A percentile compares a stretch with the other conserved stretches of the same genome.
Evolutionary conservation across 2,113 vertebrate species (phyloP).

Genomic region (Megaleporinus macrocephalus): DNA sequence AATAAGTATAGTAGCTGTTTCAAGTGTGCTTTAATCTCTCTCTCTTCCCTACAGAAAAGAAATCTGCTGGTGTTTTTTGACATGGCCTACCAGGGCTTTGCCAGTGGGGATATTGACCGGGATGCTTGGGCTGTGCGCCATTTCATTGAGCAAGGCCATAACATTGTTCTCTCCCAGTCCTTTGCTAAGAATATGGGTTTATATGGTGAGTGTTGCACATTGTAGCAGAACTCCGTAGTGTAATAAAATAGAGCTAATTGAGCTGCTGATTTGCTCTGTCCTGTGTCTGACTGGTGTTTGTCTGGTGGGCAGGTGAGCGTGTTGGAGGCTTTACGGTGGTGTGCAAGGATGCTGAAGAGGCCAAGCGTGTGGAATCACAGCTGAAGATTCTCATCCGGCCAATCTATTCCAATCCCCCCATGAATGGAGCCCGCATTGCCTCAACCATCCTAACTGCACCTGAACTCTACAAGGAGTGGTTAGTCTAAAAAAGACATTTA

Average conservation of each 20-base stretch:
- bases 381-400: slow-evolving; percentile 97
- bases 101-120: slow-evolving; percentile 92
- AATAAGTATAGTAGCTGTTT: neutral
- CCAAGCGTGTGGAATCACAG: slow-evolving; percentile 95
- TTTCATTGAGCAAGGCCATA: slow-evolving; percentile 94
- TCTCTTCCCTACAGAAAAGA: slow-evolving; percentile 80
- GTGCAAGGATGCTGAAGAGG: slow-evolving; percentile 89
- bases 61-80: slow-evolving; percentile 95
- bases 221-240: neutral
- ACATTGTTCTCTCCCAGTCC: slow-evolving; percentile 90
- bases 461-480: slow-evolving; percentile 92
- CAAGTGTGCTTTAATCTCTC: neutral
- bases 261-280: neutral
- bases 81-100: slow-evolving; percentile 99
- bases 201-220: slow-evolving; percentile 84
- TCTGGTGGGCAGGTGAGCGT: slow-evolving; percentile 86
- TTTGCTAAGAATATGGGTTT: slow-evolving; percentile 99
- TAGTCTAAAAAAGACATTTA: slow-evolving; percentile 45
- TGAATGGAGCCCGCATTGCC: slow-evolving; percentile 94
- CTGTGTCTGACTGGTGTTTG: neutral
- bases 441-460: slow-evolving; percentile 88
- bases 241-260: neutral
- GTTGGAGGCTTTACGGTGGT: slow-evolving; percentile 93
- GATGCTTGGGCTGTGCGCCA: slow-evolving; percentile 96
- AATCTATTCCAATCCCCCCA: slow-evolving; percentile 96